phyloP scores from a whole-genome alignment of 2,113 vertebrate species.

The Otocyon megalotis region DNA sequence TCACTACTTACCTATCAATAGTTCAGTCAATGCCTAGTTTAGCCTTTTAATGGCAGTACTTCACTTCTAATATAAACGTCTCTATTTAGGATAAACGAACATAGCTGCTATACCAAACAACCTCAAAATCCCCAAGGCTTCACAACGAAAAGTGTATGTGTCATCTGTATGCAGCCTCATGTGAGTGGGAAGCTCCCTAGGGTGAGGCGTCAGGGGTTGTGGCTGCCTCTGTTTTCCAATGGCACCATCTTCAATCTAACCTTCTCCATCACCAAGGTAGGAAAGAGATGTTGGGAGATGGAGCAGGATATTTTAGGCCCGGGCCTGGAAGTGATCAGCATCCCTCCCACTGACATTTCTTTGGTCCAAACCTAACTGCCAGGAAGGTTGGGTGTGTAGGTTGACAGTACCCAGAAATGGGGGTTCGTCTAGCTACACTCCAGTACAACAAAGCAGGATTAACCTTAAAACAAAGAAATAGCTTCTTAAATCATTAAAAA shows the following conservation, averaged over 20 bases:
- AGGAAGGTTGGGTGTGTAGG: not conserved
- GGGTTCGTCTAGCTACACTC: not conserved
- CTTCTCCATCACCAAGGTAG: not conserved
- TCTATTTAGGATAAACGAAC: conserved; percentile 17
- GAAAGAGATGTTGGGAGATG: not conserved
- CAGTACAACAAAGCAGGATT: not conserved
- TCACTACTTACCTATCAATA: not conserved
- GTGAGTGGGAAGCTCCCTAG: not conserved
- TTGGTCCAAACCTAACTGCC: not conserved
- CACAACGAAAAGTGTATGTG: not conserved
- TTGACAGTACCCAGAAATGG: not conserved
- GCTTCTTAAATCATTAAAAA: not conserved
- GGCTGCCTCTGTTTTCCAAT: not conserved
- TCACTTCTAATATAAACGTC: not conserved
- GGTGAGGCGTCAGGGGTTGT: not conserved
- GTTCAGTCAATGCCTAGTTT: not conserved
- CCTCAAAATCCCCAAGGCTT: conserved; percentile 26
- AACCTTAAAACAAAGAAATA: conserved; percentile 31
- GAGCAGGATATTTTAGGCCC: not conserved
- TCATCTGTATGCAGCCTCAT: not conserved
- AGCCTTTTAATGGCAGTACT: not conserved
- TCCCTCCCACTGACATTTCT: not conserved
- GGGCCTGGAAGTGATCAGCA: not conserved
- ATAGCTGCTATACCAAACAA: not conserved
- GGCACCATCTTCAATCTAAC: not conserved